Evolutionary conservation across 2,888 invertebrate genomes (phyloP), one percentile per base, ranked within the genome.

Genomic region (Zygogramma bicolorata): DNA sequence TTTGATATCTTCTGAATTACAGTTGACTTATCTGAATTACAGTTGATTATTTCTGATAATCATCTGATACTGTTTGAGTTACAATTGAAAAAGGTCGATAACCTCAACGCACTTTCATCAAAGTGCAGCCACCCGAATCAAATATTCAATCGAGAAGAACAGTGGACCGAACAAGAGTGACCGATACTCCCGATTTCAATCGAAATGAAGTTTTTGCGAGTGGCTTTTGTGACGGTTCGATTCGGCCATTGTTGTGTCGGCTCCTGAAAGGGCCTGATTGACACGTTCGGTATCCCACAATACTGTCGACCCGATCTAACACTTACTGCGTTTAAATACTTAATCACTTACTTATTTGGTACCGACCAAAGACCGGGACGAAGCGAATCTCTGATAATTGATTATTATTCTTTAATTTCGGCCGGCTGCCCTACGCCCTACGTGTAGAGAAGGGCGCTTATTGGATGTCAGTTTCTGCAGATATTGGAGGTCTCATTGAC

Each of bases 241-340:
- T 80, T 75, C 75, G 77, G 79, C 79, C 79, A 82, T 82, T 83
- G 82, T 83, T 80, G 75, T 73, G 80, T 72, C 78, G 70, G 72
- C 68, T 70, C 66, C 75, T 81, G 82, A 83, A 75, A 60, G 57
- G 70, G 58, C 31, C 69, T 71, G 73, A 75, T 75, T 75, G 75
- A 75, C 75, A 65, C 65, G 70, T 71, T 76, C 71, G 72, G 71
- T 69, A 72, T 49, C 65, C 63, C 65, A 70, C 71, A 74, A 70
- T 71, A 61, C 74, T 49, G 81, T 76, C 79, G 79, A 85, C 83
- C 79, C 82, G 84, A 84, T 82, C 84, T 80, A 80, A 83, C 85
- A 85, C 85, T 85, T 84, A 85, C 81, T 76, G 78, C 67, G 78
- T 75, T 82, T 85, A 83, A 85, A 85, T 85, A 84, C 81, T 85